Base-by-base conservation (phyloP, 2,797 vertebrate genomes). In the Rhynchonycteris naso region DNA sequence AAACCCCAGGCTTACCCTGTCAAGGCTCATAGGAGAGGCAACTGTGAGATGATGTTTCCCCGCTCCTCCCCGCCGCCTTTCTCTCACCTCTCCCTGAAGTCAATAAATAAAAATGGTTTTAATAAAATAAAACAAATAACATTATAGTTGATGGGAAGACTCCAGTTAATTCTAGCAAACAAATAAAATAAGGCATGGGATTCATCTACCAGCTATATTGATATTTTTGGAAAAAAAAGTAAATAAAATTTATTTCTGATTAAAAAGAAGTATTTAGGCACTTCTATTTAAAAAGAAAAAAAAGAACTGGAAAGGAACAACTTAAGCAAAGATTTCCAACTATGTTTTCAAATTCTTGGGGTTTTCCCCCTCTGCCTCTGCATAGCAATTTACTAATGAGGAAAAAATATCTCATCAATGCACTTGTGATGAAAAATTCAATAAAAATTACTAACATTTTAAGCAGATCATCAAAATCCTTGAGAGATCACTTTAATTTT, bases 381-480 rank as follows among this genome's bases (percentile, higher is more conserved):
- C 1, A 26, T 19, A 69, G 16, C n/a, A 81, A 33, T 71, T 82
- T 81, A 18, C 14, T 21, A 35, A 15, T 76, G 28, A 43, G 13
- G 63, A 65, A 72, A 58, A 63, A 24, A 69, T 74, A 30, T 65
- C 47, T 88, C 33, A 78, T 87, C 71, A n/a, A 5, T 87, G 19
- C 9, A 79, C 21, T 30, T 93, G 18, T 72, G 12, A 38, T 65
- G 18, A 59, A 88, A 76, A 59, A 63, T 8, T 18, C 28, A 93
- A 71, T 58, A 84, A 85, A 65, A 95, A 43, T 81, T 71, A 65
- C 30, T 56, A 83, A 56, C 83, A 93, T 75, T 93, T 96, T 95
- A 92, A 74, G 87, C 52, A 75, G 33, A 74, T 35, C 4, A 63
- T 30, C 9, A 52, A 84, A 90, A 85, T 72, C 24, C 18, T 93